Base-by-base conservation (phyloP, 2,888 invertebrate genomes). In the Ethmia dodecea region DNA sequence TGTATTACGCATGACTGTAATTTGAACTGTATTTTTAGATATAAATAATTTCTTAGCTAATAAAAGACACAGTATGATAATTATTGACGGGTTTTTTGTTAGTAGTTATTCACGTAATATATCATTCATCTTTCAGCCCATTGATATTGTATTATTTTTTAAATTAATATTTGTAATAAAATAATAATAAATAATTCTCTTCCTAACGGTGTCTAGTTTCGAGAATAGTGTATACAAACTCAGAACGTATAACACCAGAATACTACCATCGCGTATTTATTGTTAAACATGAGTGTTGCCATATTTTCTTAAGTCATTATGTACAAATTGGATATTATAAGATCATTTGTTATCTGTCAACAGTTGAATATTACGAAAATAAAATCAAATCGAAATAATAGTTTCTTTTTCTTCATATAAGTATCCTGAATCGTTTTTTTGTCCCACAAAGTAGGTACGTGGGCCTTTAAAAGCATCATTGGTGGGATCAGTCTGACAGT, bases 331-430 rank as follows among this genome's bases (percentile, higher is more conserved):
- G 76, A 83, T 84, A 84, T 75, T 77, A 71, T 83, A 84, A 81
- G 83, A 77, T 79, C 81, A 83, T 84, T 86, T 84, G 84, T 86
- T 86, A 84, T 83, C 81, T 83, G 80, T 84, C 84, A 74, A 80
- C 86, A 83, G 86, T 86, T 86, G 81, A 83, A 81, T 83, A 86
- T 86, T 86, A 84, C 67, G 72, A 81, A 84, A 84, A 84, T 84
- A 83, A 71, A 80, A 78, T 73, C 70, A 72, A 81, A 74, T 74
- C 64, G 49, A 64, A 41, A 40, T 45, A 32, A 40, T 36, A 58
- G 54, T 60, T 72, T 69, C 73, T 45, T 60, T 67, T 70, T 49
- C 40, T 52, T 44, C 33, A 36, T n/a, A n/a, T n/a, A n/a, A n/a
- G n/a, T n/a, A n/a, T n/a, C n/a, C n/a, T n/a, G n/a, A n/a, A n/a